Base-by-base conservation (phyloP, 53 echinoderm and acorn worm genomes). In the Zoroaster sp. region DNA sequence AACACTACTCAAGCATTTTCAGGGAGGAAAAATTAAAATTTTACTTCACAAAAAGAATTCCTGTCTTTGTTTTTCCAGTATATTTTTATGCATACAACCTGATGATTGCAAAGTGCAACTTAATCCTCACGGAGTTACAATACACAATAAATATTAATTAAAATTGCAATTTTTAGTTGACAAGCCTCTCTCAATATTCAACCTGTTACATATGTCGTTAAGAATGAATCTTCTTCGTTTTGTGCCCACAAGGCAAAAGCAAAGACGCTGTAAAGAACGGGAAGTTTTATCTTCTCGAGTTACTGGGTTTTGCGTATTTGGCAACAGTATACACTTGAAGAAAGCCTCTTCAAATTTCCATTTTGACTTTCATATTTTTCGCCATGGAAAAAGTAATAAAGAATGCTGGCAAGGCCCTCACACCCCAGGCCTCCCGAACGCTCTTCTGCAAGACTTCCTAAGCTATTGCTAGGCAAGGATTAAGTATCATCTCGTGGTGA, bases 301-400 rank as follows among this genome's bases (percentile, higher is more conserved):
- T 81, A 81, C 81, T 32, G 14, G 43, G 66, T 81, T 81, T 66
- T 81, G 81, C 67, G 37, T 10, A 81, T 81, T 81, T 81, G 42
- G 81, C 81, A 81, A 81, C 81, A 63, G 81, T 81, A 81, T 81
- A 81, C 67, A 81, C 45, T 81, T 66, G 67, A 67, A 81, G 67
- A 66, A 21, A 41, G 66, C 66, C 81, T 81, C 81, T 66, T 81
- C 81, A 66, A 81, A 81, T 81, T 81, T 81, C 81, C 32, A 43
- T 81, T 81, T 66, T 81, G 81, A 81, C 81, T 81, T 81, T 81
- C 43, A 46, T 49, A 41, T 40, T 67, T 66, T 13, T 13, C 28
- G 14, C 30, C 5, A 15, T 40, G 41, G 40, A 12, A 43, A 81
- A 81, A 32, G 65, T 63, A 81, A 81, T 81, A 81, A 81, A 37